Base-by-base conservation (phyloP, 2,797 vertebrate species). In the Poeciliopsis turneri region DNA sequence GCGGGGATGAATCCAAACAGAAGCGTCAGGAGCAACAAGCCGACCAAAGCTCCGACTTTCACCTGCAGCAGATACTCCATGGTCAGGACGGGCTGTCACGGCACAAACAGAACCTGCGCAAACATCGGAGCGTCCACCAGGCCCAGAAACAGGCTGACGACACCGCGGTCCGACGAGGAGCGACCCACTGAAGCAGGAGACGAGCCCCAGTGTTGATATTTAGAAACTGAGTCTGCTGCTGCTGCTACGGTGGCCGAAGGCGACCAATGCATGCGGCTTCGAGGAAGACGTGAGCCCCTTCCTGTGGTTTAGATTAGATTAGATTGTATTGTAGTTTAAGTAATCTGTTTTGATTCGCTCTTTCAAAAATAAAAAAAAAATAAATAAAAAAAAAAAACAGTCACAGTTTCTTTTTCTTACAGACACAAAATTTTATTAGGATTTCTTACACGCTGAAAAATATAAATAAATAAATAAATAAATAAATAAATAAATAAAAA, bases 61-160 rank as follows among this genome's bases (percentile, higher is more conserved):
- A 96, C 95, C 83, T 94, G 90, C 1, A 96, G 90, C 59, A 96
- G 80, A 46, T 95, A 96, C 0, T 96, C 95, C 96, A 97, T 97
- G 0, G 68, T 82, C 43, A 2, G 20, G 25, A 1, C 9, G 0
- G 74, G 33, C 0, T 30, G 73, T 78, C 79, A 16, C 59, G 36
- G 39, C 8, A 41, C 39, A 41, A 9, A 41, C 10, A 51, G 28
- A 5, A 7, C 33, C 30, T 55, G 33, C 18, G 1, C 23, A 30
- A 7, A 41, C 77, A 83, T 82, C 2, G 25, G 51, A 51, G 30
- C 25, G 33, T 49, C 47, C 10, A 72, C 36, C 16, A 53, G 55
- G 72, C 33, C 72, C n/a, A 4, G 3, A 70, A n/a, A 46, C 25
- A 45, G 12, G 5, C 68, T 9, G 12, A 2, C 0, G 5, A 46